These are phyloP conservation scores for Pelosia muscerda DNA, from an alignment of 2,888 invertebrate species.

Conservation along the genomic window DNA sequence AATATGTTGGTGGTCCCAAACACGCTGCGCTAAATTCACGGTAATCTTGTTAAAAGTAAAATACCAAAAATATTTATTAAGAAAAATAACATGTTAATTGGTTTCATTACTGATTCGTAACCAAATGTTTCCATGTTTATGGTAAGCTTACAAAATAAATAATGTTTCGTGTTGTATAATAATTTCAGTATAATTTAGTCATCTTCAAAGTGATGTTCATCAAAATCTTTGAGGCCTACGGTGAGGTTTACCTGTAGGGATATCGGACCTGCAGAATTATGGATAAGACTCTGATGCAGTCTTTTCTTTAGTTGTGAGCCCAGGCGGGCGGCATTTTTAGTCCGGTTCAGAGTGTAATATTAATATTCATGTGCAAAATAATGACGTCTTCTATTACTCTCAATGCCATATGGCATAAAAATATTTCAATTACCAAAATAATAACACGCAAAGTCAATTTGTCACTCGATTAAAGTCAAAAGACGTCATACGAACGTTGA, in stretches of 20 bases:
- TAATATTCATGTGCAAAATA: not conserved
- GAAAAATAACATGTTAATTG: not conserved
- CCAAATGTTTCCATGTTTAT: not conserved
- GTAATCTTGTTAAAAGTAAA: not conserved
- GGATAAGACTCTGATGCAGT: too few relatives aligned
- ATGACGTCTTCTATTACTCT: not conserved
- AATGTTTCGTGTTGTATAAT: not conserved
- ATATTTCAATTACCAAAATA: slow-evolving; percentile 50
- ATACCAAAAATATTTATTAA: not conserved
- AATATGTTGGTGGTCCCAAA: too few relatives aligned
- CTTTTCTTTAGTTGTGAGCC: too few relatives aligned
- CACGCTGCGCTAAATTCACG: too few relatives aligned
- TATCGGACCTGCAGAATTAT: too few relatives aligned
- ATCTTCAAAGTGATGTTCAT: not conserved
- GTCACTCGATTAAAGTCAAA: slow-evolving; percentile 73
- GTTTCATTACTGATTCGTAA: not conserved
- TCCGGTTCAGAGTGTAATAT: too few relatives aligned
- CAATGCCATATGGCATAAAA: slow-evolving; percentile 32
- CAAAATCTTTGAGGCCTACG: not conserved
- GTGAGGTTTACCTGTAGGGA: too few relatives aligned
- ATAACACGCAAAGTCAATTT: slow-evolving; percentile 72
- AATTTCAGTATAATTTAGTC: not conserved
- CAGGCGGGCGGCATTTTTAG: too few relatives aligned
- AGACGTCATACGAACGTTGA: slow-evolving; percentile 60
- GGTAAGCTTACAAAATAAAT: not conserved